phyloP scores from a whole-genome alignment of 2,888 invertebrate species.

The Bruchidius siliquastri region DNA sequence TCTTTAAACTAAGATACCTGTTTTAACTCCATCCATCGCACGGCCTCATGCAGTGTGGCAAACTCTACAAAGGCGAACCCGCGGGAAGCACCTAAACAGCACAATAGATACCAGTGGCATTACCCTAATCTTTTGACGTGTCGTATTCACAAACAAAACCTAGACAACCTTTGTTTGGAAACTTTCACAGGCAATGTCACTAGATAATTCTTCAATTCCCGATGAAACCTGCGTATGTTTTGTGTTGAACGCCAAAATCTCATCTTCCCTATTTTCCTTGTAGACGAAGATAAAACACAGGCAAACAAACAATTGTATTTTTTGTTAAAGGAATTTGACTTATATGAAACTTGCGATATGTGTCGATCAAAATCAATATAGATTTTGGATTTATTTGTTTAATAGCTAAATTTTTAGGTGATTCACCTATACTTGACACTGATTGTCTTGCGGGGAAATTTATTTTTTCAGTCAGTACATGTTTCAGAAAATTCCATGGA shows the following conservation, averaged over 20 bases:
- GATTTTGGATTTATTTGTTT: no score
- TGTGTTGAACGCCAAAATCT: background rate
- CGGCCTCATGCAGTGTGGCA: slow-evolving; percentile 80
- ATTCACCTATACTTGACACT: no score
- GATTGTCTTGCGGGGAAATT: no score
- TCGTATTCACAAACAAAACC: slow-evolving; percentile 56
- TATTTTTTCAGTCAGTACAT: no score
- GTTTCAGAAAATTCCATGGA: no score
- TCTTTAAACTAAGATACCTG: slow-evolving; percentile 60
- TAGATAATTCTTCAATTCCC: background rate
- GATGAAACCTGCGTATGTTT: background rate
- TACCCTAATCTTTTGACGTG: slow-evolving; percentile 43
- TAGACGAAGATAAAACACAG: no score
- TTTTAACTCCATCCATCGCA: slow-evolving; percentile 88
- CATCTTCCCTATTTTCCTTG: no score
- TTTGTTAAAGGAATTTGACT: no score
- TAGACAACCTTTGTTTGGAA: slow-evolving; percentile 26
- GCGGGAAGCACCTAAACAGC: slow-evolving; percentile 83
- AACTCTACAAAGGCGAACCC: slow-evolving; percentile 93
- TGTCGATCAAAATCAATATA: no score
- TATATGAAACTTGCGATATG: no score
- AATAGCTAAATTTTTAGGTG: no score
- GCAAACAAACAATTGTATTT: no score
- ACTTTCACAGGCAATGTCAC: background rate
- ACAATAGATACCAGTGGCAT: slow-evolving; percentile 49